Conservation (phyloP, 2,888 invertebrate species). For the Itoplectis maculator region DNA sequence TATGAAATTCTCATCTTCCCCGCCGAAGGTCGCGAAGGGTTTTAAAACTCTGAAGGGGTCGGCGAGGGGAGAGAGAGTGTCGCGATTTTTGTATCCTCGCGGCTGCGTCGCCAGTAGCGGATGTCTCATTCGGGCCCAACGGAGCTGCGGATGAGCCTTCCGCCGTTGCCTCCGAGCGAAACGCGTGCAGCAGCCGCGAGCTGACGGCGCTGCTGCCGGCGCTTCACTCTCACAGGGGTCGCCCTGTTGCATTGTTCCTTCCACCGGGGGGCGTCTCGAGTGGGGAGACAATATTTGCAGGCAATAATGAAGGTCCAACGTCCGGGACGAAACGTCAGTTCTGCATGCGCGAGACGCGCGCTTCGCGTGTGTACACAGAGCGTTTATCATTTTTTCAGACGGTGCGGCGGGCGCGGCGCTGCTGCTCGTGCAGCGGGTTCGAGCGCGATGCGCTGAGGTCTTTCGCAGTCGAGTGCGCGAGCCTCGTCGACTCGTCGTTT, state of each 20-base stretch:
- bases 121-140: slow-evolving; percentile 38
- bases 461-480: slow-evolving; percentile 41
- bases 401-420: slow-evolving; percentile 45
- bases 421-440: slow-evolving; percentile 7
- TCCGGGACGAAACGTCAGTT: slow-evolving; percentile 58
- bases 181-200: slow-evolving; percentile 34
- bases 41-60: slow-evolving; percentile 23
- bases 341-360: slow-evolving; percentile 64
- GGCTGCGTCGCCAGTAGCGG: slow-evolving; percentile 22
- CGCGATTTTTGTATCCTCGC: slow-evolving; percentile 49
- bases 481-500: slow-evolving; percentile 26
- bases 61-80: neutral
- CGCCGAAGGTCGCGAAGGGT: slow-evolving; percentile 31
- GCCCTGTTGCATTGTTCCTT: slow-evolving; percentile 64
- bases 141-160: slow-evolving; percentile 59
- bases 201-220: slow-evolving; percentile 15
- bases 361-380: slow-evolving; percentile 74
- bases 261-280: slow-evolving; percentile 60
- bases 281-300: slow-evolving; percentile 68
- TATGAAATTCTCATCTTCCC: slow-evolving; percentile 55
- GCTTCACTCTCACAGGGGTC: slow-evolving; percentile 34
- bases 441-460: no score
- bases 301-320: slow-evolving; percentile 69
- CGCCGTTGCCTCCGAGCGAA: slow-evolving; percentile 38
- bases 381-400: slow-evolving; percentile 81